phyloP scores from a whole-genome alignment of 1,140 invertebrate genomes.

The Calosoma granatense region DNA sequence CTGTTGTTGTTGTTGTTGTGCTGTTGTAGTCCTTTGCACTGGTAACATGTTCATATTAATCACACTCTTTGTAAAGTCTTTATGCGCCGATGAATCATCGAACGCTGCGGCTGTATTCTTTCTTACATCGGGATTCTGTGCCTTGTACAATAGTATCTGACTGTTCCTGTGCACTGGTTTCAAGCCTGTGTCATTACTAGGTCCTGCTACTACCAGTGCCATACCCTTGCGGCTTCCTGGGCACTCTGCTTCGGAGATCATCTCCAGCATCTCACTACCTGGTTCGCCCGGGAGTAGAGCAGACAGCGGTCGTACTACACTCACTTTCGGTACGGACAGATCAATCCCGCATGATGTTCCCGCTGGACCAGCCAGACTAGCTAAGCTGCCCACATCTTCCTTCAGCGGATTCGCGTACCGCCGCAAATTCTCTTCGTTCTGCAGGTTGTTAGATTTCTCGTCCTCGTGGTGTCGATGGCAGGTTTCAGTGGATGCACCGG shows the following conservation, averaged over 20 bases:
- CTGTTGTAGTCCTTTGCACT: conserved; percentile 25
- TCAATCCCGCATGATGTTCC: conserved; percentile 28
- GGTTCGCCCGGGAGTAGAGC: conserved; percentile 33
- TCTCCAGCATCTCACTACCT: conserved; percentile 49
- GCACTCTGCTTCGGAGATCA: conserved; percentile 46
- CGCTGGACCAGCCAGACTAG: conserved; percentile 26
- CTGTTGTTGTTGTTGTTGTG: conserved; percentile 15
- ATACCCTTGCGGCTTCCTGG: conserved; percentile 33
- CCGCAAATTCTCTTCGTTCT: conserved; percentile 80
- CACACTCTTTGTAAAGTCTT: conserved; percentile 67
- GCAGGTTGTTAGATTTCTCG: conserved; percentile 79
- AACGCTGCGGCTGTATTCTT: conserved; percentile 66
- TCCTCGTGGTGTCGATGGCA: conserved; percentile 61
- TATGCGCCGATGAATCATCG: conserved; percentile 54
- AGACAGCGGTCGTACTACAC: conserved; percentile 48
- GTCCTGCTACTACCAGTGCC: conserved; percentile 27
- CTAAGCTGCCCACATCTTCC: conserved; percentile 38
- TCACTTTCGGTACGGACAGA: conserved; percentile 35
- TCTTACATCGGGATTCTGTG: conserved; percentile 62
- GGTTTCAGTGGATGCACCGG: conserved; percentile 42
- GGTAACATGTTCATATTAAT: conserved; percentile 38
- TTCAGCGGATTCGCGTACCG: conserved; percentile 54
- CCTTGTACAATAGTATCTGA: conserved; percentile 57
- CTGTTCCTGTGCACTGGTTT: conserved; percentile 42
- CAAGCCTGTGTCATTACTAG: conserved; percentile 29